Evolutionary conservation across 23 tunicate genomes (phyloP), one percentile per base, ranked within the genome.

Genomic region (Diplosoma virens): DNA sequence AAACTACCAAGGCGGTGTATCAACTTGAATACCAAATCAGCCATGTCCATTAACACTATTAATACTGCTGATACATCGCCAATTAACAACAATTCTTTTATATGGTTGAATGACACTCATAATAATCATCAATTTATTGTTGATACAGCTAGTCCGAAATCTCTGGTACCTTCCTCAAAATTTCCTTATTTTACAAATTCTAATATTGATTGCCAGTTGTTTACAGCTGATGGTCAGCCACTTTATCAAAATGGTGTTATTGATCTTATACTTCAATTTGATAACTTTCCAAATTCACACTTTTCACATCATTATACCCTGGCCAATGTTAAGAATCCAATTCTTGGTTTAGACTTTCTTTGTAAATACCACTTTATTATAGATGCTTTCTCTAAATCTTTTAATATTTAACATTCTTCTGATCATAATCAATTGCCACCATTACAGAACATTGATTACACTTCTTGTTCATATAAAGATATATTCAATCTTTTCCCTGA

Each of bases 311-410:
- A 22, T 4, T 61, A 27, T 35, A 61, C 30, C 30, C 7, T 61
- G 6, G 69, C 69, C 17, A 21, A 68, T 41, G 24, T 68, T 41
- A 16, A 16, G 2, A 22, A 68, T 68, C 29, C 75, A 11, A 41
- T 68, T 2, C 75, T 35, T 36, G 75, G 75, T 25, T 35, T 68
- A 25, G 75, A 68, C 24, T 68, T 68, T 41, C 24, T 68, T 14
- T 18, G n/a, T 5, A 36, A 68, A 37, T 68, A 36, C 55, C 26
- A 68, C 20, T 36, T 68, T 20, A 18, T 25, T 36, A 35, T 33
- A 5, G 75, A 68, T 68, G 24, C 17, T 68, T 16, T 18, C 4
- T 5, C 16, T 22, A 27, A 61, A n/a, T 26, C 69, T 29, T 14
- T 61, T 35, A 26, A 7, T 35, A 61, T 29, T 29, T 55, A 7